Evolutionary conservation across 1,140 invertebrate genomes (phyloP), one percentile per base, ranked within the genome.

Genomic region (Megalopta genalis): DNA sequence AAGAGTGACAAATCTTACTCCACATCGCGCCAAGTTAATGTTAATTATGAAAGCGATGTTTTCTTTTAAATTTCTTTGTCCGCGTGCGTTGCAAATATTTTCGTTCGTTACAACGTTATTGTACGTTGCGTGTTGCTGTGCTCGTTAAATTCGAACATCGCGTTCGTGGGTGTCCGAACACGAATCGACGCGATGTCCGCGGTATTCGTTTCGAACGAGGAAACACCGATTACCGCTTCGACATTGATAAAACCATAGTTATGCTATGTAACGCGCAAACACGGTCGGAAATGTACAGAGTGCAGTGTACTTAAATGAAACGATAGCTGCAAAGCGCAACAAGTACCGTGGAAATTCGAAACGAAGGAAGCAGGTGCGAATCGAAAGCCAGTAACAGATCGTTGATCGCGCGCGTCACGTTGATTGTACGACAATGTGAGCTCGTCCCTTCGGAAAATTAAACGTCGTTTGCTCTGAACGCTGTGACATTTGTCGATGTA

Each of bases 401-500:
- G 54, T 57, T n/a, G 54, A n/a, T 0, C 54, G 21, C 8, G n/a
- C n/a, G 21, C 54, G n/a, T 57, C 54, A 8, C 21, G 9, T 57
- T 9, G 54, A n/a, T 57, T 57, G 54, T 57, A 57, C n/a, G 54
- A n/a, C 21, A 8, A n/a, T n/a, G 54, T 57, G 8, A 57, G 54
- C 54, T 21, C n/a, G 54, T 23, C 18, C 54, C 18, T 5, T 57
- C n/a, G n/a, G 18, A 21, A n/a, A 57, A 57, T 21, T 57, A 57
- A 52, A 57, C 54, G 54, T 57, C 54, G 54, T n/a, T 57, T 57
- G 54, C n/a, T n/a, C 54, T 57, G 9, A 57, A 57, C 54, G 54
- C 54, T 57, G 54, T 57, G 54, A 57, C 54, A 57, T 57, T 57
- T 57, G n/a, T 57, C 54, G 54, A 57, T 57, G 54, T 57, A 57